Evolutionary conservation across 2,888 invertebrate species (phyloP), one percentile per base, ranked within the genome.

Genomic region (Hyppa rectilinea): DNA sequence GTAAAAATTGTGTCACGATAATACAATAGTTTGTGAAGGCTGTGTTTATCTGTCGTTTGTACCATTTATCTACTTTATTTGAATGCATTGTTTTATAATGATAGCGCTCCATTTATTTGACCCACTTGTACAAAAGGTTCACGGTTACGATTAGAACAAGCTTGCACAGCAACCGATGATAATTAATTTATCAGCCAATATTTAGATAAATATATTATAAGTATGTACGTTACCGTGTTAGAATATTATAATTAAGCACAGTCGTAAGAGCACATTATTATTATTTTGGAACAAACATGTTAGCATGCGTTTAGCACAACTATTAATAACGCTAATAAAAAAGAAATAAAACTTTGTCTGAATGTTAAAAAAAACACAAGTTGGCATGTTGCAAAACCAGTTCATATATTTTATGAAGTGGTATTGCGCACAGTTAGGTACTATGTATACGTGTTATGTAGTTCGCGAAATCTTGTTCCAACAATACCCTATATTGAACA

Each of bases 341-440:
- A 83, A 83, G 74, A 82, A 80, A 83, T 81, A 85, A 82, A 81
- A 81, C 77, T 80, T 75, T 78, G 80, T 74, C 79, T 78, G 84
- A 75, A 74, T 82, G 82, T 78, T 82, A 79, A 84, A 86, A 85
- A 56, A 86, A 82, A 81, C 80, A 83, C 49, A 67, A 80, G 73
- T 80, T 80, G 84, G 87, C 83, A 87, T 87, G 87, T 88, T 86
- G 85, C 84, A 77, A 87, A 87, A 89, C 90, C 80, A 72, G 89
- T 87, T 89, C 81, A 69, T 70, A 78, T 49, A 81, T 83, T 88
- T 84, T 87, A 88, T 81, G 80, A 84, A 82, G 77, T 83, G 67
- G 87, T 83, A 83, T 87, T 85, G 85, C 85, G 83, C 84, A 85
- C 81, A 83, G 88, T 80, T 84, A 76, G 80, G 45, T 74, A 80